Percentiles rank a stretch among this genome's conserved stretches.
Evolutionary conservation across 1,140 invertebrate species (phyloP).

Genomic region (Mercenaria mercenaria): DNA sequence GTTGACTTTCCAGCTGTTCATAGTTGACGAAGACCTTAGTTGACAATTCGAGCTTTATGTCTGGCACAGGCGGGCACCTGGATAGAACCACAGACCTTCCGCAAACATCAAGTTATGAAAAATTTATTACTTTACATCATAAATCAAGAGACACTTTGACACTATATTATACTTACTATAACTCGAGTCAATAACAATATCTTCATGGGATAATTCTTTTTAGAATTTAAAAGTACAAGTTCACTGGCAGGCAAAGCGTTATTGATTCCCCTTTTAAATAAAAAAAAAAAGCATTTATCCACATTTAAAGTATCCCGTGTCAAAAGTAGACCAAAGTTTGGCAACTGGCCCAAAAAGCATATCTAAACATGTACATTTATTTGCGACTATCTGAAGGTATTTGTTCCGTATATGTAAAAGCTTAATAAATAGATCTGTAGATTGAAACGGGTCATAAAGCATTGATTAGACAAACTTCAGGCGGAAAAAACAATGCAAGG

Average conservation of each 20-base stretch:
- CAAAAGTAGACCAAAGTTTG: constrained; percentile 56
- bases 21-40: too few species aligned
- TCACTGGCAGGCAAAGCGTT: background rate
- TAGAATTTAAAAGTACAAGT: background rate
- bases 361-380: background rate
- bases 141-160: too few species aligned
- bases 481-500: background rate
- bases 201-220: too few species aligned
- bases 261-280: background rate
- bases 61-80: too few species aligned
- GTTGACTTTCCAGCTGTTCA: too few species aligned
- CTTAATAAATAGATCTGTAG: background rate
- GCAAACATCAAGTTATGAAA: too few species aligned
- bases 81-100: too few species aligned
- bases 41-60: too few species aligned
- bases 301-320: background rate
- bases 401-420: background rate
- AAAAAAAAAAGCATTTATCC: background rate
- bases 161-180: too few species aligned
- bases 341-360: constrained; percentile 29
- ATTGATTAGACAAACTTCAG: background rate
- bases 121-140: too few species aligned
- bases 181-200: too few species aligned
- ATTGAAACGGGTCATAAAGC: background rate
- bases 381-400: background rate